Base-by-base conservation (phyloP, 1,140 invertebrate genomes). In the Homalodisca vitripennis region DNA sequence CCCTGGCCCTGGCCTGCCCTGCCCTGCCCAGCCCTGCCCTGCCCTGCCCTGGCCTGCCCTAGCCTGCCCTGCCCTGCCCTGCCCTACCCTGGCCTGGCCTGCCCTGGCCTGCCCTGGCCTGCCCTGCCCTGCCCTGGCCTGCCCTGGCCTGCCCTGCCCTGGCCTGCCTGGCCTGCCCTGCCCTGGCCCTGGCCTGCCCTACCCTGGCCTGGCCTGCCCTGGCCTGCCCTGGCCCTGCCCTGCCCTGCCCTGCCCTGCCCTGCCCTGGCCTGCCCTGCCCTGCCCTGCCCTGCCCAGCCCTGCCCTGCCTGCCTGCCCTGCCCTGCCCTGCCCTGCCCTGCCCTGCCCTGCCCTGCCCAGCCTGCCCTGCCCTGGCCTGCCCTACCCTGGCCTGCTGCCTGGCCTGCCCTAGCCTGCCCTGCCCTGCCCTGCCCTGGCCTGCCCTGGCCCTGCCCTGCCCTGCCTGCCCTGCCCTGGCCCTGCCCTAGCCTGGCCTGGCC, bases 201-300 rank as follows among this genome's bases (percentile, higher is more conserved):
- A 46, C 41, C 41, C 41, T 46, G 41, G 10, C n/a, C 41, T 46
- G 41, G 10, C 41, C 41, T 46, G 41, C n/a, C n/a, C 41, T 12
- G 41, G 12, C 41, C 41, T 12, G 41, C n/a, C 41, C 10, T 46
- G 41, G 12, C 41, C 41, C n/a, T n/a, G n/a, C n/a, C n/a, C n/a
- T n/a, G 41, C 41, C 41, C 41, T 46, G 41, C 41, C n/a, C 41
- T 46, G 41, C n/a, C n/a, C 41, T 46, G 41, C n/a, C 41, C 41
- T 12, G 41, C 41, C 41, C 41, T 46, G 41, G 12, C 41, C 41
- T 46, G 41, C 41, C 41, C 41, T 46, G 41, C n/a, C n/a, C 41
- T 46, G 41, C n/a, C 10, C 10, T 46, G 10, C n/a, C 41, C 41
- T 46, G n/a, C n/a, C 41, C 10, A n/a, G 41, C n/a, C n/a, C 41